A percentile compares a stretch with the other conserved stretches of the same genome.
These are phyloP conservation scores for Stenodema calcarata DNA, from an alignment of 2,888 invertebrate genomes.

Conservation along the genomic window DNA sequence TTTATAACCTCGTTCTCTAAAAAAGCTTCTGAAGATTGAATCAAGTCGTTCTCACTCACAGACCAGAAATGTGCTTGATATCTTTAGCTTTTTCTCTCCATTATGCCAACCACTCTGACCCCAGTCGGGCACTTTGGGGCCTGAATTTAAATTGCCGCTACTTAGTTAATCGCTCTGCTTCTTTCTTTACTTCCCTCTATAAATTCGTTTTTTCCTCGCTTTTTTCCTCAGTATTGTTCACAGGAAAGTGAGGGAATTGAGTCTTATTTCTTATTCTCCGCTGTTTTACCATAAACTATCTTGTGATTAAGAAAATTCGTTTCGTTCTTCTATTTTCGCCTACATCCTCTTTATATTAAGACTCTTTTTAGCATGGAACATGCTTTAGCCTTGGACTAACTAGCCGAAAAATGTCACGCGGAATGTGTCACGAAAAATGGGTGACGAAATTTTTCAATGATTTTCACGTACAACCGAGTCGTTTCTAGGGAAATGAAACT, in stretches of 20 bases:
- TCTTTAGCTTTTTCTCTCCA: not conserved
- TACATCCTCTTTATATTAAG: too few species aligned
- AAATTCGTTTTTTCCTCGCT: not conserved
- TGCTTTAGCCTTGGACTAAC: too few species aligned
- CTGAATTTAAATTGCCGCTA: slow-evolving; percentile 15
- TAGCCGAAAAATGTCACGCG: too few species aligned
- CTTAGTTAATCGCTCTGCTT: slow-evolving; percentile 23
- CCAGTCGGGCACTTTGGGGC: not conserved
- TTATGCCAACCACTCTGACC: not conserved
- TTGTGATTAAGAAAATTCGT: not conserved
- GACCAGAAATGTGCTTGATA: not conserved
- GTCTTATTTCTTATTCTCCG: not conserved
- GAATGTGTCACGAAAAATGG: too few species aligned
- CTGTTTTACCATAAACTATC: not conserved
- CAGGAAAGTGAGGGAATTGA: not conserved
- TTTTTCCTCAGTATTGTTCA: not conserved
- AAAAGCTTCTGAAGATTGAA: slow-evolving; percentile 11
- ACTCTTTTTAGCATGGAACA: too few species aligned
- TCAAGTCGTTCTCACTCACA: not conserved
- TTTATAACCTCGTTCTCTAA: not conserved
- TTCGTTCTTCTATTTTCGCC: too few species aligned
- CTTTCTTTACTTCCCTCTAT: not conserved
- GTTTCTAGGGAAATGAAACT: too few species aligned
- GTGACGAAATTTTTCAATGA: too few species aligned
- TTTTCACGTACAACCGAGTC: too few species aligned